Conservation (phyloP, 2,888 invertebrate genomes). For the Drosophila buzzatii region DNA sequence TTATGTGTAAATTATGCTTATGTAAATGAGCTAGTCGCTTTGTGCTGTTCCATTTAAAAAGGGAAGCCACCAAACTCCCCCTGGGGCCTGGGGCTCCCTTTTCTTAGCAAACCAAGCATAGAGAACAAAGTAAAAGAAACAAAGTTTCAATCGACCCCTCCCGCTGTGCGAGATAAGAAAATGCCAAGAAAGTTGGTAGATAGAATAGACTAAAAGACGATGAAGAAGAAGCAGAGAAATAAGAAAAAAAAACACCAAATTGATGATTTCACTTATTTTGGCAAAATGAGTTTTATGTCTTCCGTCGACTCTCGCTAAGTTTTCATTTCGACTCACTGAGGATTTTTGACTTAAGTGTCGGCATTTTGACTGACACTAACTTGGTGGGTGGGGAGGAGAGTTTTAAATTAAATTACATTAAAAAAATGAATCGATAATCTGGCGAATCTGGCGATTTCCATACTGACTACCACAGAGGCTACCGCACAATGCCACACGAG, state of each 20-base stretch:
- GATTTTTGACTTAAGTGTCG: conserved; percentile 14
- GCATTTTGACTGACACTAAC: not conserved
- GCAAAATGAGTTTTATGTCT: conserved; percentile 66
- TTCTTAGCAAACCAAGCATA: conserved; percentile 10
- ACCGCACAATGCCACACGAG: conserved; percentile 3
- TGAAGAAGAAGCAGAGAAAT: not conserved
- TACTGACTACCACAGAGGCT: conserved; percentile 10
- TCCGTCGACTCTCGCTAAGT: not conserved
- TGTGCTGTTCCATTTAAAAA: conserved; percentile 45
- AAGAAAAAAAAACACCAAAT: conserved; percentile 51
- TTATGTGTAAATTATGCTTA: conserved; percentile 82
- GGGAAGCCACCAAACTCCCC: conserved; percentile 35
- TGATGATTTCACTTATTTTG: conserved; percentile 79
- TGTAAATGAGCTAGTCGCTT: conserved; percentile 75
- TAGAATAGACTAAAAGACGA: conserved; percentile 18
- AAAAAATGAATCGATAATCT: conserved; percentile 1
- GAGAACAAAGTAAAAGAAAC: conserved; percentile 55
- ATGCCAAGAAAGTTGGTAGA: conserved; percentile 40
- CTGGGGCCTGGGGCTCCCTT: conserved; percentile 20
- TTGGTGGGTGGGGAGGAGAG: not conserved
- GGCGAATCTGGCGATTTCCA: conserved; percentile 30
- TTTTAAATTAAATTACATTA: conserved; percentile 9
- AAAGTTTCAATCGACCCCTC: conserved; percentile 62
- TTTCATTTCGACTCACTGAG: conserved; percentile 15
- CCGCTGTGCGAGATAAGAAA: conserved; percentile 54